Conservation (phyloP, 2,113 vertebrate species). For the Chloropsis hardwickii region DNA sequence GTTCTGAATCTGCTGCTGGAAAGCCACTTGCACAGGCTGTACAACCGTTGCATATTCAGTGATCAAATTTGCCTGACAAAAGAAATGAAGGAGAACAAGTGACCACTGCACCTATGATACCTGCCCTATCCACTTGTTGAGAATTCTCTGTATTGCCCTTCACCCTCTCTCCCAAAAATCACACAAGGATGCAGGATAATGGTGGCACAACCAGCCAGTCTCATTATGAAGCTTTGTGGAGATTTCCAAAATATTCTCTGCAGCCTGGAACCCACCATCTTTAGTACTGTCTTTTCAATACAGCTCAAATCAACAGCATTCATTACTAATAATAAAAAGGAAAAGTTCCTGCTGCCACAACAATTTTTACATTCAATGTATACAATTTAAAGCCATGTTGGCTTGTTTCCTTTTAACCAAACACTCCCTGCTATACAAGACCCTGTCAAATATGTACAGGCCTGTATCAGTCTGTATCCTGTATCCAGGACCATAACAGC, state of each 20-base stretch:
- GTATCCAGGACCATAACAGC: fast-evolving
- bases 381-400: background rate
- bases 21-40: slow-evolving; percentile 91
- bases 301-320: background rate
- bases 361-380: background rate
- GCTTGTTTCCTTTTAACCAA: background rate
- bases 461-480: background rate
- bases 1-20: slow-evolving; percentile 95
- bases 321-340: background rate
- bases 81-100: background rate
- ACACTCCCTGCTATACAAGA: background rate
- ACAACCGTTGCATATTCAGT: slow-evolving; percentile 87
- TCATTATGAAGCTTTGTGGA: fast-evolving
- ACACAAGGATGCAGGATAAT: fast-evolving
- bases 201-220: background rate
- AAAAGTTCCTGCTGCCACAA: background rate
- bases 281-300: background rate
- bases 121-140: background rate
- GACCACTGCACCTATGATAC: background rate
- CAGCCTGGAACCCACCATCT: background rate
- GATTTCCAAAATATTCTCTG: background rate
- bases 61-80: slow-evolving; percentile 86
- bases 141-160: background rate
- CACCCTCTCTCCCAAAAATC: background rate
- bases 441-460: fast-evolving